Percentiles rank a stretch among this genome's conserved stretches.
Conservation (phyloP, 2,888 invertebrate species). For the Tipula helvola region DNA sequence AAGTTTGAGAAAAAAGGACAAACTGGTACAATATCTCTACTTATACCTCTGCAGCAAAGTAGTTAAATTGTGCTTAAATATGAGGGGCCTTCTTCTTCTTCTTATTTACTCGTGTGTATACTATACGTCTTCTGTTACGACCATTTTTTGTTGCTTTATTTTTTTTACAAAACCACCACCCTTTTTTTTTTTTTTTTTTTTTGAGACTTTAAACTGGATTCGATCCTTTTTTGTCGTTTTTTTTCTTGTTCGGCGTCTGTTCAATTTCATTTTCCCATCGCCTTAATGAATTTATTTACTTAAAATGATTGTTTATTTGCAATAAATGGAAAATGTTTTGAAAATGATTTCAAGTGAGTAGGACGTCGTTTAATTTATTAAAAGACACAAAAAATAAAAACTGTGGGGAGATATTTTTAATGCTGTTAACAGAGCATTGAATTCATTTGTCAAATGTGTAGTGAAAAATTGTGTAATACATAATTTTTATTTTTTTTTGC, state of each 20-base stretch:
- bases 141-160: neutral
- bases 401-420: neutral
- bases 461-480: neutral
- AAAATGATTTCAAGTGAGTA: neutral
- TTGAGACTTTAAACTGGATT: neutral
- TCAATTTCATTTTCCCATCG: neutral
- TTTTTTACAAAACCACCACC: neutral
- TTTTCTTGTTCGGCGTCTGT: neutral
- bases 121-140: neutral
- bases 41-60: neutral
- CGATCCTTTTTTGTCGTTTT: neutral
- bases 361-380: neutral
- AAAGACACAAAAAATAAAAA: neutral
- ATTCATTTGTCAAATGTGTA: neutral
- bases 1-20: neutral
- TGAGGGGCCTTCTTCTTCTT: neutral
- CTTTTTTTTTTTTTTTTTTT: neutral
- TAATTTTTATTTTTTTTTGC: neutral
- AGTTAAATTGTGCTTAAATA: neutral
- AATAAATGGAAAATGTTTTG: neutral
- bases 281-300: neutral
- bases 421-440: neutral
- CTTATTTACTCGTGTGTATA: neutral
- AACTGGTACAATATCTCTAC: neutral
- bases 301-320: neutral